Evolutionary conservation across 2,797 vertebrate species (phyloP).

Genomic region (Astyanax mexicanus): DNA sequence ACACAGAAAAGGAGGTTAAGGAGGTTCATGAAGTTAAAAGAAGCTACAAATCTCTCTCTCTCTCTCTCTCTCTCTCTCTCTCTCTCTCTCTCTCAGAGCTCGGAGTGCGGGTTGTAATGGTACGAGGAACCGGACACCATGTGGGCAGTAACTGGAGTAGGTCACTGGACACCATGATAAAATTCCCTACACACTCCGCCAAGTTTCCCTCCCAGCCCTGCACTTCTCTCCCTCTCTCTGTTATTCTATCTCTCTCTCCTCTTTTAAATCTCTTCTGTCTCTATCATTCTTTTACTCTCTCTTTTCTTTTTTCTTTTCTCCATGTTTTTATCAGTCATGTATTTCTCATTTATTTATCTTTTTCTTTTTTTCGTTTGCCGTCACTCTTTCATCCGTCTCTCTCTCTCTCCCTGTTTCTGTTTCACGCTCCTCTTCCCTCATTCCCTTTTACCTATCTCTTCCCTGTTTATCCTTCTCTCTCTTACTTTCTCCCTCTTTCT

Average conservation of each 20-base stretch:
- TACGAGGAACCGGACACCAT: constrained; percentile 84
- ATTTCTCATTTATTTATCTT: constrained; percentile 55
- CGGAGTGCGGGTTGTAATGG: constrained; percentile 52
- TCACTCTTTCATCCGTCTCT: constrained; percentile 37
- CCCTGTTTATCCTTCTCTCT: constrained; percentile 57
- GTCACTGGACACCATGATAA: constrained; percentile 98
- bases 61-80: not conserved
- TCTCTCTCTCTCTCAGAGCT: not conserved
- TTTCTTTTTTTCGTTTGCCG: constrained; percentile 67
- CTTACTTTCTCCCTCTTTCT: constrained; percentile 80
- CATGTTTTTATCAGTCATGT: constrained; percentile 79
- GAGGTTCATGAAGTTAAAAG: not conserved
- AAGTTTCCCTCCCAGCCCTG: constrained; percentile 92
- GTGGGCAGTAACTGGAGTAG: constrained; percentile 94
- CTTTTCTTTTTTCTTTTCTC: constrained; percentile 81
- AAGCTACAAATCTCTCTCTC: not conserved
- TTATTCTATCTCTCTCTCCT: constrained; percentile 67
- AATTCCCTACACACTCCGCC: constrained; percentile 96
- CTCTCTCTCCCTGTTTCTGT: constrained; percentile 10
- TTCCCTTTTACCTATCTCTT: constrained; percentile 22
- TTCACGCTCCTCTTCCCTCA: not conserved
- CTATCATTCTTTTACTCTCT: constrained; percentile 81
- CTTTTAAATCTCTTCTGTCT: constrained; percentile 66
- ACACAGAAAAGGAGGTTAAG: not conserved
- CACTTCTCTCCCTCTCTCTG: constrained; percentile 68